Evolutionary conservation across 2,888 invertebrate genomes (phyloP).

Genomic region (Acanthosepion pharaonis): DNA sequence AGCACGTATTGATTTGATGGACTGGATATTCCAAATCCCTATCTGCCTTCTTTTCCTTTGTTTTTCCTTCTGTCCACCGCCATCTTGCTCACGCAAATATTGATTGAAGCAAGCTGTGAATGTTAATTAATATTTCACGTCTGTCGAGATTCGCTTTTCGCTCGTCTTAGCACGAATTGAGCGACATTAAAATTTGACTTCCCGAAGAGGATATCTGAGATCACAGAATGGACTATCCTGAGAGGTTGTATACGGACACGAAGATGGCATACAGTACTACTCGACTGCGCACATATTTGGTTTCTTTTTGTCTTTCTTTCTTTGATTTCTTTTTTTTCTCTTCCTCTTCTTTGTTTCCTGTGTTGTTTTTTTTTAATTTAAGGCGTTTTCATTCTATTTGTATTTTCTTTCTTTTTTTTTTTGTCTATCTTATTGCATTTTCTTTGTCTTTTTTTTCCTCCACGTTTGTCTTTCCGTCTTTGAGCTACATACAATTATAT

Average conservation of each 20-base stretch:
- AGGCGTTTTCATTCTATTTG: not conserved
- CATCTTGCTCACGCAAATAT: not conserved
- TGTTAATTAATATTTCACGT: conserved; percentile 12
- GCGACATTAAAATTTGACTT: not conserved
- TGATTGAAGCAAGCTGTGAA: not conserved
- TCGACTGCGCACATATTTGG: too few species aligned
- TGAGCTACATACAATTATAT: too few species aligned
- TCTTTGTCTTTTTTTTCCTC: not conserved
- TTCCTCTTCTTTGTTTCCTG: not conserved
- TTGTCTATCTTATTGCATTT: not conserved
- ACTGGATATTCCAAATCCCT: not conserved
- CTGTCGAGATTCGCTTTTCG: not conserved
- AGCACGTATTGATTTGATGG: not conserved
- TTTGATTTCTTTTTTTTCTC: not conserved
- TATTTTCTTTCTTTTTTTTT: not conserved
- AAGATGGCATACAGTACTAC: not conserved
- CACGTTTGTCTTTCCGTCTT: not conserved
- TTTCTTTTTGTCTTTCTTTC: not conserved
- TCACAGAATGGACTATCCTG: not conserved
- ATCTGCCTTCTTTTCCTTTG: too few species aligned
- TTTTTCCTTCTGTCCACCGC: not conserved
- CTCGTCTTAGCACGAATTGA: not conserved
- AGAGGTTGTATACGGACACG: not conserved
- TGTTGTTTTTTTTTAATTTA: not conserved
- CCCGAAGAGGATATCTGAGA: not conserved